Conservation (phyloP, 2,888 invertebrate species). For the Stenoptilia bipunctidactyla region DNA sequence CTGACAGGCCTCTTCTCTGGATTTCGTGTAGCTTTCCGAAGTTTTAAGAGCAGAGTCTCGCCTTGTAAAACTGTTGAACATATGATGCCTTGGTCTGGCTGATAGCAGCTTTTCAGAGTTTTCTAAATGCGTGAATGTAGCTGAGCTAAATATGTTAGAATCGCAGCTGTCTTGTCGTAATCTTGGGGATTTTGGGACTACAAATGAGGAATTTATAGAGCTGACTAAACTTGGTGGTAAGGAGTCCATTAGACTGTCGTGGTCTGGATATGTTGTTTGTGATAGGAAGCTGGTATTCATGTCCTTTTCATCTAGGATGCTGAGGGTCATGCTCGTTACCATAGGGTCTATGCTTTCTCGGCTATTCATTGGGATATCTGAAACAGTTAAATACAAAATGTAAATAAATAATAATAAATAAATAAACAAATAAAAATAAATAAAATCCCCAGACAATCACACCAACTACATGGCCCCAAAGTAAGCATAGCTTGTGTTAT, state of each 20-base stretch:
- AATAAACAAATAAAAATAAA: too few species aligned
- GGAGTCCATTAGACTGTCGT: conserved; percentile 59
- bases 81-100: conserved; percentile 39
- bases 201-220: conserved; percentile 57
- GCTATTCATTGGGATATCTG: conserved; percentile 39
- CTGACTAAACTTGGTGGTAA: conserved; percentile 56
- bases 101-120: conserved; percentile 50
- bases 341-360: conserved; percentile 58
- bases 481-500: too few species aligned
- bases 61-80: conserved; percentile 45
- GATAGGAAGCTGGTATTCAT: conserved; percentile 68
- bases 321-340: conserved; percentile 64
- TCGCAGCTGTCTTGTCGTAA: conserved; percentile 35
- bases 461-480: too few species aligned
- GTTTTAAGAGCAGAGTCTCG: conserved; percentile 38
- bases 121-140: conserved; percentile 56
- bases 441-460: too few species aligned
- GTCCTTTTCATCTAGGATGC: conserved; percentile 63
- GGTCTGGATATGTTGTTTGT: conserved; percentile 58
- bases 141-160: conserved; percentile 52
- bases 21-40: conserved; percentile 55
- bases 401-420: too few species aligned
- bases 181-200: conserved; percentile 41
- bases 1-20: conserved; percentile 51
- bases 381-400: conserved; percentile 11